Base-by-base conservation (phyloP, 1,140 invertebrate species). In the Nautilus pompilius region DNA sequence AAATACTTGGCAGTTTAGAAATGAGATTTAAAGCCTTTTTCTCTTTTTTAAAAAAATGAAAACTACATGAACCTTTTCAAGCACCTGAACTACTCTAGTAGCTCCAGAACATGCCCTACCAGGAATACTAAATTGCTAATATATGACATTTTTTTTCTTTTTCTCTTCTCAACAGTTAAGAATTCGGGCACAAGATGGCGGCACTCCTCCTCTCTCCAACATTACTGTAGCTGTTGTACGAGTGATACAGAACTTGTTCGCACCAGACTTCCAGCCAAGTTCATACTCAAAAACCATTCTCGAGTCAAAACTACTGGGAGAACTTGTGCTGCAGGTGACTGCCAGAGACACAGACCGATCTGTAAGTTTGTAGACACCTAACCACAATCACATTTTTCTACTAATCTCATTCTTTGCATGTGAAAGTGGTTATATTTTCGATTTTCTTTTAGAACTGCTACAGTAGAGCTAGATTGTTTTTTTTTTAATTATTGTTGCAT, bases 211-310 rank as follows among this genome's bases (percentile, higher is more conserved):
- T 0, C 83, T 96, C 41, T 91, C 90, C 53, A 90, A 93, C 5
- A 90, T 89, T 13, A 91, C 91, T 26, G 92, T 89, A 51, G 88
- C 96, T 46, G 84, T 88, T 56, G 90, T 96, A 58, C 94, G 91
- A 69, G 91, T 97, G 62, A 58, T 22, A 26, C 66, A 68, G 17
- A 76, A 75, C 58, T 67, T 67, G 34, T 36, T 66, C 5, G 30
- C 45, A n/a, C 76, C 76, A 33, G 20, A 30, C 2, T 74, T 76
- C 22, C 62, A 56, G 20, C 15, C n/a, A 13, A 56, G 30, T 2
- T 41, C 20, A 13, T 75, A 75, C 34, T 36, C 22, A 0, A 29
- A 36, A 48, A 58, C 24, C 22, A 71, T 78, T 13, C 62, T 48
- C 22, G 76, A 95, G 82, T 90, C 91, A 0, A 83, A 22, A 90